These are phyloP conservation scores for Atta colombica DNA, from an alignment of 1,140 invertebrate species.

Conservation along the genomic window DNA sequence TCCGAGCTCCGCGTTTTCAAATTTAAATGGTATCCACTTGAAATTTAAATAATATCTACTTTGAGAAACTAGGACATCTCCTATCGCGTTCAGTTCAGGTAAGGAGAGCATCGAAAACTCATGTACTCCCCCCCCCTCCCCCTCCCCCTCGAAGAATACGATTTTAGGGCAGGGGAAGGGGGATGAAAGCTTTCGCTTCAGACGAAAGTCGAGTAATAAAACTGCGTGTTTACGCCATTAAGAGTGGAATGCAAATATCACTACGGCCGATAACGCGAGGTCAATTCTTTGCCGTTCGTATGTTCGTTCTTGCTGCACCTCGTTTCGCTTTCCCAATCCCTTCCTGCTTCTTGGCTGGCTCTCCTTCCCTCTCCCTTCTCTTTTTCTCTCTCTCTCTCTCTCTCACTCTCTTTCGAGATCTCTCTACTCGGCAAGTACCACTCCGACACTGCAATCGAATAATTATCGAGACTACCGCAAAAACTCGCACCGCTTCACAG, in stretches of 20 bases:
- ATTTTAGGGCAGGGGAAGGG: not conserved
- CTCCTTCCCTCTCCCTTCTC: not conserved
- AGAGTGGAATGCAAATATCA: slow-evolving; percentile 86
- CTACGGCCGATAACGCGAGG: slow-evolving; percentile 83
- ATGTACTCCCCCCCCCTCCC: too few species aligned
- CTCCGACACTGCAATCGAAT: slow-evolving; percentile 70
- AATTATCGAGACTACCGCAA: slow-evolving; percentile 72
- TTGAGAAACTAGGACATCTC: slow-evolving; percentile 34
- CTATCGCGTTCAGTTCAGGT: slow-evolving; percentile 14
- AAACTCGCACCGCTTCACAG: slow-evolving; percentile 43
- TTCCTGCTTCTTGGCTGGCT: slow-evolving; percentile 50
- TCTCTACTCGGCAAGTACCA: slow-evolving; percentile 32
- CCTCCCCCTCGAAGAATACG: not conserved
- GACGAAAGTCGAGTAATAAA: slow-evolving; percentile 55
- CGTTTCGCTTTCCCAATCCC: slow-evolving; percentile 39
- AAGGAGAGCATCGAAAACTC: slow-evolving; percentile 14
- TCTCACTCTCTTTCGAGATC: not conserved
- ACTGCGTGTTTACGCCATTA: slow-evolving; percentile 71
- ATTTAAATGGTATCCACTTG: slow-evolving; percentile 39
- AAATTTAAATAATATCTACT: slow-evolving; percentile 57
- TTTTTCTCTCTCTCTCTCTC: not conserved
- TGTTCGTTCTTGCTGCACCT: slow-evolving; percentile 66
- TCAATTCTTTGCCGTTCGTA: slow-evolving; percentile 74
- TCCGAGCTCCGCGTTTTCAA: slow-evolving; percentile 28
- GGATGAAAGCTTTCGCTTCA: slow-evolving; percentile 18